A percentile compares a stretch with the other conserved stretches of the same genome.
phyloP scores from a whole-genome alignment of 2,888 invertebrate genomes.

The Dasypolia templi region DNA sequence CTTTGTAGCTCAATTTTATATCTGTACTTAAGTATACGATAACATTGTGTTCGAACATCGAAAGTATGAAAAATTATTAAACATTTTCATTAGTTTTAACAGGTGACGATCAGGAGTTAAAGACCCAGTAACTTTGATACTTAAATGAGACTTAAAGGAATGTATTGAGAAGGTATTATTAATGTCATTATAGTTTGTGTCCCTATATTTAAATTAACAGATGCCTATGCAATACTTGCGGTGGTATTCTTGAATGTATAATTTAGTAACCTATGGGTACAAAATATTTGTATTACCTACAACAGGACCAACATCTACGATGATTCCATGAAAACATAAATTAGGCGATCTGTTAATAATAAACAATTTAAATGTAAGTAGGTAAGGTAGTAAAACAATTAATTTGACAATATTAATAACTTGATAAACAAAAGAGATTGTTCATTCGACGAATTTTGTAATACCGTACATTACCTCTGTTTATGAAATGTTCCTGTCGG shows the following conservation, averaged over 20 bases:
- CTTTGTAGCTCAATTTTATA: conserved; percentile 85
- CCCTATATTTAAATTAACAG: conserved; percentile 36
- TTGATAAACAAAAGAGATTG: conserved; percentile 44
- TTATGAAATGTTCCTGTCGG: conserved; percentile 57
- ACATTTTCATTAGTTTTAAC: conserved; percentile 41
- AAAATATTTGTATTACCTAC: conserved; percentile 36
- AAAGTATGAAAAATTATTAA: conserved; percentile 65
- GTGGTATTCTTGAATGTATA: conserved; percentile 29
- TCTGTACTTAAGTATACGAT: conserved; percentile 82
- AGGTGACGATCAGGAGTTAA: conserved; percentile 61
- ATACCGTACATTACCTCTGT: conserved; percentile 71
- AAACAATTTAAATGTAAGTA: conserved; percentile 53
- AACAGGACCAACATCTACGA: conserved; percentile 15
- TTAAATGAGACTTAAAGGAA: conserved; percentile 58
- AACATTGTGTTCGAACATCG: conserved; percentile 80
- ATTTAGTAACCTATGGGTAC: conserved; percentile 41
- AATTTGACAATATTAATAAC: conserved; percentile 44
- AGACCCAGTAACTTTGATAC: conserved; percentile 50
- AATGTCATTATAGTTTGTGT: conserved; percentile 48
- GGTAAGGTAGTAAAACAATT: conserved; percentile 35
- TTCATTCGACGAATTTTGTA: conserved; percentile 44
- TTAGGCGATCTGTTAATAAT: conserved; percentile 45
- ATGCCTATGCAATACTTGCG: conserved; percentile 11
- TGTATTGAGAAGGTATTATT: conserved; percentile 63
- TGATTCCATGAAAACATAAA: conserved; percentile 17